A percentile compares a stretch with the other conserved stretches of the same genome.
Evolutionary conservation across 1,140 invertebrate genomes (phyloP).

Genomic region (Heliconius hewitsoni): DNA sequence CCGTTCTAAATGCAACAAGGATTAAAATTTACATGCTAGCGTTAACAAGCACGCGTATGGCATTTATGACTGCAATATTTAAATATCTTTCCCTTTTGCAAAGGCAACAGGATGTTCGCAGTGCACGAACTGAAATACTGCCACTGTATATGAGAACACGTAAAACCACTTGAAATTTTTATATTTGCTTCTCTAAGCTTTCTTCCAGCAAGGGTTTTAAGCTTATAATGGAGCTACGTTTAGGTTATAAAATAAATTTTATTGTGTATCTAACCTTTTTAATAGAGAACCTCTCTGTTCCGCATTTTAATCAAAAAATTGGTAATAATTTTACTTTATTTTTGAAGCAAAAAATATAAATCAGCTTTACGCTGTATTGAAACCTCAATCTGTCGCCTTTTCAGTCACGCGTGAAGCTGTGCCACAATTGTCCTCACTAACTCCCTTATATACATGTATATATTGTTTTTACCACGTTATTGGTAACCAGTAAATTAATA

Average conservation of each 20-base stretch:
- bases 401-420: too few relatives aligned
- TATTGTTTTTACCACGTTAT: not conserved
- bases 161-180: not conserved
- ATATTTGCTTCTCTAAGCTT: not conserved
- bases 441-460: not conserved
- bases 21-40: constrained; percentile 77
- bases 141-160: constrained; percentile 10
- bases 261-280: not conserved
- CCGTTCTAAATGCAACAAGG: constrained; percentile 78
- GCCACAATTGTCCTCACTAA: too few relatives aligned
- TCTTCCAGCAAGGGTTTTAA: not conserved
- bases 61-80: constrained; percentile 76
- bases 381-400: too few relatives aligned
- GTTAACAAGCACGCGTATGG: constrained; percentile 76
- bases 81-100: constrained; percentile 53
- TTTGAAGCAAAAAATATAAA: too few relatives aligned
- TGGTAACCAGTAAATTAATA: constrained; percentile 26
- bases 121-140: constrained; percentile 38
- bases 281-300: too few relatives aligned
- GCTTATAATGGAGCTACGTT: not conserved
- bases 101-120: constrained; percentile 47
- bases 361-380: too few relatives aligned
- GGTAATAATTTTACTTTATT: too few relatives aligned
- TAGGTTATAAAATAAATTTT: not conserved
- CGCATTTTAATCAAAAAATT: too few relatives aligned